Base-by-base conservation (phyloP, 1,140 invertebrate genomes). In the Archivesica marissinica region DNA sequence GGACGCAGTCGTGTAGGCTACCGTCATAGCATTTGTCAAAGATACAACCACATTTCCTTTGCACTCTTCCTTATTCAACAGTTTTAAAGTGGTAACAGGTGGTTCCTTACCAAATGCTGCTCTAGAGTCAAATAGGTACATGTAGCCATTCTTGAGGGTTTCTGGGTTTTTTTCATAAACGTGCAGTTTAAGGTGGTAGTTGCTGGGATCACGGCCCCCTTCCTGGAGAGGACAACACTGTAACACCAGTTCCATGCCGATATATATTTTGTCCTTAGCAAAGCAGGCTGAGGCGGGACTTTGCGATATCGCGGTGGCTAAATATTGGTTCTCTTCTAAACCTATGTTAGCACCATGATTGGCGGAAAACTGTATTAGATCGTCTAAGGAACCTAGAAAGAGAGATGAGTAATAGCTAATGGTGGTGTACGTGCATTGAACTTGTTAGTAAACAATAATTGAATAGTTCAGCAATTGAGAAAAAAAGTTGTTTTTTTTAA, bases 271-370 rank as follows among this genome's bases (percentile, higher is more conserved):
- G 0, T 47, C 33, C 17, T 39, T 33, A 0, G 44, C 35, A 79
- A 44, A 79, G 30, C 76, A 79, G 25, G 41, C 50, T 1, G 76
- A 44, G 1, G 76, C 56, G 2, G 76, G 76, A 33, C 41, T 64
- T 39, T 7, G 7, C 38, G 28, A 23, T 2, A 79, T 11, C 11
- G 59, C 30, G n/a, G 35, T 61, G 7, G 76, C 76, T 23, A 28
- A 3, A 23, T 2, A n/a, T 2, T 64, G 44, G 28, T 79, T 47
- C 17, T 79, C 41, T 28, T 79, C 76, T 2, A 79, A 39, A 13
- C 30, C 28, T 0, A 79, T 47, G 28, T 79, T 79, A 0, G 76
- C 28, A n/a, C 76, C 76, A 61, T 79, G 76, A 33, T 79, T 64
- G 1, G n/a, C 1, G 2, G 76, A 79, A n/a, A 79, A 64, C 23